phyloP scores from a whole-genome alignment of 2,797 vertebrate genomes.

The Anabacerthia variegaticeps region DNA sequence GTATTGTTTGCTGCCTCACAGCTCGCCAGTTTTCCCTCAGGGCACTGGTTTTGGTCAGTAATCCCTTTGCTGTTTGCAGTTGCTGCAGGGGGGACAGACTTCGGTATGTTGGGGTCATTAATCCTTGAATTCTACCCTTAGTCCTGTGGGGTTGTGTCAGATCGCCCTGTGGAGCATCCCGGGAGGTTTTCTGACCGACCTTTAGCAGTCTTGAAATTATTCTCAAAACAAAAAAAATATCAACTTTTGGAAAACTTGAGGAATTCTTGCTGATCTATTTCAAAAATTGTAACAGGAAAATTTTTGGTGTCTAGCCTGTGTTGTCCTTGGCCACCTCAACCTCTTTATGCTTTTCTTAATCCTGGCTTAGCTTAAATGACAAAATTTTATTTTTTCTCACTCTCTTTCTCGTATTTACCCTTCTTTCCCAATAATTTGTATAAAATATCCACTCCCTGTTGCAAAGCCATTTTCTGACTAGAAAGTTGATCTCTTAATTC shows the following conservation, averaged over 20 bases:
- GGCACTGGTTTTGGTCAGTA: background rate
- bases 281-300: background rate
- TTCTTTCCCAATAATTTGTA: background rate
- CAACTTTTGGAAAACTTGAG: background rate
- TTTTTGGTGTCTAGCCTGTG: background rate
- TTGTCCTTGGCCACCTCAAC: background rate
- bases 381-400: fast-evolving
- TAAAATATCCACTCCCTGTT: background rate
- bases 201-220: background rate
- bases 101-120: background rate
- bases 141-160: fast-evolving
- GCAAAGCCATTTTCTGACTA: background rate
- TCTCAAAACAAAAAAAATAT: background rate
- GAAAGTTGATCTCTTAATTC: background rate
- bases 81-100: background rate
- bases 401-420: background rate
- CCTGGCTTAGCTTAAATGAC: background rate
- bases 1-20: background rate
- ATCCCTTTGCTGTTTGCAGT: background rate
- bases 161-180: fast-evolving
- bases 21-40: background rate
- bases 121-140: background rate
- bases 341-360: background rate
- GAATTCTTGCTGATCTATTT: background rate
- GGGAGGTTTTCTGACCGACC: background rate